A percentile compares a stretch with the other conserved stretches of the same genome.
Evolutionary conservation across 2,113 vertebrate species (phyloP).

Genomic region (Psammodynastes pulverulentus): DNA sequence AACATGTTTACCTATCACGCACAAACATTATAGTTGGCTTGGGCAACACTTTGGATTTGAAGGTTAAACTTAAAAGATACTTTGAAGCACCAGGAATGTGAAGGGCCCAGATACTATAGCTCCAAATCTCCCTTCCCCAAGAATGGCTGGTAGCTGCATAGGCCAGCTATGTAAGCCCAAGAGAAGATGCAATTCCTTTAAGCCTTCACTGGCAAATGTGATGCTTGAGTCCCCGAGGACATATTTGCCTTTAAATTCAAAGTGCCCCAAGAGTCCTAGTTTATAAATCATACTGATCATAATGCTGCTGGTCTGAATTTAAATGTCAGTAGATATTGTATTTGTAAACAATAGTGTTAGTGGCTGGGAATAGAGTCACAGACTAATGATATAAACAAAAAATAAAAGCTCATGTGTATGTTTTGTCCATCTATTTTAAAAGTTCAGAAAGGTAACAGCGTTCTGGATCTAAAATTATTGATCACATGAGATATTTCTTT

Average conservation of each 20-base stretch:
- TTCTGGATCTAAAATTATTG: not conserved
- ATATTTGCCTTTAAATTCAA: not conserved
- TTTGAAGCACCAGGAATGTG: not conserved
- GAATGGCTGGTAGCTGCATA: not conserved
- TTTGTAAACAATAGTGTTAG: not conserved
- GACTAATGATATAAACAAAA: not conserved
- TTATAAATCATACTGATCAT: not conserved
- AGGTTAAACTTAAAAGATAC: too few relatives aligned
- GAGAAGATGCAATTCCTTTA: not conserved
- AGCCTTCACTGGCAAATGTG: not conserved
- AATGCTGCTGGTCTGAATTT: not conserved
- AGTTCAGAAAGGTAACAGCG: not conserved
- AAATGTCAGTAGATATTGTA: not conserved
- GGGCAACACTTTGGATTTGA: not conserved
- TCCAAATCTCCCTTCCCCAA: not conserved
- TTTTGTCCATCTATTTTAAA: not conserved
- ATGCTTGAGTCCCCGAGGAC: not conserved
- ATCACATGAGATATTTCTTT: not conserved
- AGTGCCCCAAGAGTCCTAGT: not conserved
- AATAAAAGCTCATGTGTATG: not conserved
- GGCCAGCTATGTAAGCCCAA: not conserved
- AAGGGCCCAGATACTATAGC: not conserved
- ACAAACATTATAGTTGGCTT: not conserved
- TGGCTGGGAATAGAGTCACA: not conserved
- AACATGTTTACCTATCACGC: not conserved